Base-by-base conservation (phyloP, 2,797 vertebrate genomes). In the Otolemur crassicaudatus region DNA sequence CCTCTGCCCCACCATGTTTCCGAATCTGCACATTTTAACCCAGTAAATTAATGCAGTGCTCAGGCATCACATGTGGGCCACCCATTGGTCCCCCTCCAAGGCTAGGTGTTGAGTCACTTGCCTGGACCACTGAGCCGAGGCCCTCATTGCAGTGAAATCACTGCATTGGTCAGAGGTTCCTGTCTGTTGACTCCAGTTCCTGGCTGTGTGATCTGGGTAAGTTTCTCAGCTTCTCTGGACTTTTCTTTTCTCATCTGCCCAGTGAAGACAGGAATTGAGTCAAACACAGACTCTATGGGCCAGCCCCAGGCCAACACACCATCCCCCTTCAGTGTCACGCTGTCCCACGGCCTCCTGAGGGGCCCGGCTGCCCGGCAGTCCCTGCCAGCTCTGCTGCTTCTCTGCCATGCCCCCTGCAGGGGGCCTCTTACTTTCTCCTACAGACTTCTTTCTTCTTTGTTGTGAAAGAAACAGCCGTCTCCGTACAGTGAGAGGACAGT, bases 341-440 rank as follows among this genome's bases (percentile, higher is more conserved):
- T 34, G n/a, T 37, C n/a, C n/a, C 53, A 37, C 1, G 31, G 31
- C 65, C 63, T 17, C 60, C 63, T 67, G 27, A 4, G 13, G 61
- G 61, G 13, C 56, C 20, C 7, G 19, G 19, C 56, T 58, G 56
- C 17, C 56, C 7, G 6, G 56, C 19, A 20, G 56, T 58, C 20
- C 56, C 56, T 14, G 1, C 31, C 31, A 1, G 31, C 9, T 0
- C 23, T 4, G 0, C 23, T 17, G 20, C 60, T 61, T 43, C 25
- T 29, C 11, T 40, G 53, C 29, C 29, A n/a, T 22, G 29, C 14
- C n/a, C 17, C 22, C 11, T 19, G 49, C 46, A 69, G 20, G 20
- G 14, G 16, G n/a, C 29, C 46, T 29, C 61, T 58, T n/a, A 1
- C 34, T 61, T 70, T 12, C 37, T 67, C 49, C 31, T 23, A 2